These are phyloP conservation scores for Erebia palarica DNA, from an alignment of 2,888 invertebrate species.

Conservation along the genomic window DNA sequence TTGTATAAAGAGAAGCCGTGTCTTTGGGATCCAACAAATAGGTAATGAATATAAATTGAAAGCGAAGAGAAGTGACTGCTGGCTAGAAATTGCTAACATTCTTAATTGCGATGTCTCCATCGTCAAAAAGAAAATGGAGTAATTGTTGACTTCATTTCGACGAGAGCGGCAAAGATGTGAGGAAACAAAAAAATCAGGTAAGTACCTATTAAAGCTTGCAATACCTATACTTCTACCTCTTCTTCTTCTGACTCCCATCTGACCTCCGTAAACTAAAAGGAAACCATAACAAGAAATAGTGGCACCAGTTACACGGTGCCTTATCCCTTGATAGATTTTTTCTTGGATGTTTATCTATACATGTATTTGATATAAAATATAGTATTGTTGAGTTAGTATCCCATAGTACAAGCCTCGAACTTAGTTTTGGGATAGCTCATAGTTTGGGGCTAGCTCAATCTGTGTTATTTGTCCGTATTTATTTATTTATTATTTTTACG, in stretches of 20 bases:
- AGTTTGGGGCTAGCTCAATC: neutral
- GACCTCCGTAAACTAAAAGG: slow-evolving; percentile 7
- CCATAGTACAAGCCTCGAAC: neutral
- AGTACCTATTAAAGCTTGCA: slow-evolving; percentile 2
- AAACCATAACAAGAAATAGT: slow-evolving; percentile 1
- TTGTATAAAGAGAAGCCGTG: neutral
- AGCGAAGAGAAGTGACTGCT: slow-evolving; percentile 4
- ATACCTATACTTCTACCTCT: slow-evolving; percentile 4
- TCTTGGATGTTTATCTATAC: slow-evolving; percentile 6
- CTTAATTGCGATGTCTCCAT: slow-evolving; percentile 4
- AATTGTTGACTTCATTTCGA: slow-evolving; percentile 4
- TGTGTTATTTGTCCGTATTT: slow-evolving; percentile 1
- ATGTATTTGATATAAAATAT: neutral
- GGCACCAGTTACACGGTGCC: slow-evolving; percentile 7
- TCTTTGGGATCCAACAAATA: too few relatives aligned
- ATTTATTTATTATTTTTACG: neutral
- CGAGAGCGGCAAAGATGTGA: slow-evolving; percentile 4
- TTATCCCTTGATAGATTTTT: slow-evolving; percentile 3
- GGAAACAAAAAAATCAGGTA: slow-evolving; percentile 3
- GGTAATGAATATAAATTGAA: neutral
- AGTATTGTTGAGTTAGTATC: neutral
- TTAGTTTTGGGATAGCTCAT: slow-evolving; percentile 1
- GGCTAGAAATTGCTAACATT: slow-evolving; percentile 2
- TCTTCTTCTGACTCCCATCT: slow-evolving; percentile 6
- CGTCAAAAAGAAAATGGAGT: slow-evolving; percentile 4